These are phyloP conservation scores for Grus americana DNA, from an alignment of 2,113 vertebrate genomes.

Conservation along the genomic window DNA sequence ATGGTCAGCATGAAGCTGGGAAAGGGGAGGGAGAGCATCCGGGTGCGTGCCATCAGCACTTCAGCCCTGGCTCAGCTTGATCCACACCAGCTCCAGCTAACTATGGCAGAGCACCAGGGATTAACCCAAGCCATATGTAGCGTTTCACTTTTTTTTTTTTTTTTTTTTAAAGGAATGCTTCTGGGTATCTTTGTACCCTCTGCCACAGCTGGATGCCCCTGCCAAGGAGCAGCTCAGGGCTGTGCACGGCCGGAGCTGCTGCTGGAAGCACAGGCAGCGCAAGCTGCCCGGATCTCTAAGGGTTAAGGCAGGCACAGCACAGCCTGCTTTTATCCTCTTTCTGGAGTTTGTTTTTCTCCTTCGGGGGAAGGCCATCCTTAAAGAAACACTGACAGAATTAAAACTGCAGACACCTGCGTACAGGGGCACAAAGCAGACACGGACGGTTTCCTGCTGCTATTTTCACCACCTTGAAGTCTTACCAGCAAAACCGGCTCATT, in stretches of 20 bases:
- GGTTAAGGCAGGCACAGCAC: conserved; percentile 11
- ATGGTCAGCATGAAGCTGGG: background rate
- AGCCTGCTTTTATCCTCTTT: conserved; percentile 3
- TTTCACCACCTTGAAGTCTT: background rate
- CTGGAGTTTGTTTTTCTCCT: background rate
- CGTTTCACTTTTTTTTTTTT: background rate
- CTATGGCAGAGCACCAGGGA: background rate
- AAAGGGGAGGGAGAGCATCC: background rate
- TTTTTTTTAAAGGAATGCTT: background rate
- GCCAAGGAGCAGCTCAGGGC: background rate
- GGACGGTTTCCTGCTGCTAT: background rate
- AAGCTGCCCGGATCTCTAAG: background rate
- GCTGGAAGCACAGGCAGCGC: background rate
- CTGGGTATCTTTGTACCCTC: background rate
- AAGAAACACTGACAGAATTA: background rate
- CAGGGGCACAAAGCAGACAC: background rate
- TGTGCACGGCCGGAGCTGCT: fast-evolving
- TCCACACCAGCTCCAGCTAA: background rate
- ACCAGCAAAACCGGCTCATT: background rate
- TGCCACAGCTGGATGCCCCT: background rate
- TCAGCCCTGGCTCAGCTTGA: background rate
- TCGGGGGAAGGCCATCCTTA: background rate
- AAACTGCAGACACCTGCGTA: background rate
- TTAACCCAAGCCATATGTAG: background rate
- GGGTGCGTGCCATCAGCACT: background rate